These are phyloP conservation scores for Scytalopus superciliaris DNA, from an alignment of 2,113 vertebrate genomes.

Conservation along the genomic window DNA sequence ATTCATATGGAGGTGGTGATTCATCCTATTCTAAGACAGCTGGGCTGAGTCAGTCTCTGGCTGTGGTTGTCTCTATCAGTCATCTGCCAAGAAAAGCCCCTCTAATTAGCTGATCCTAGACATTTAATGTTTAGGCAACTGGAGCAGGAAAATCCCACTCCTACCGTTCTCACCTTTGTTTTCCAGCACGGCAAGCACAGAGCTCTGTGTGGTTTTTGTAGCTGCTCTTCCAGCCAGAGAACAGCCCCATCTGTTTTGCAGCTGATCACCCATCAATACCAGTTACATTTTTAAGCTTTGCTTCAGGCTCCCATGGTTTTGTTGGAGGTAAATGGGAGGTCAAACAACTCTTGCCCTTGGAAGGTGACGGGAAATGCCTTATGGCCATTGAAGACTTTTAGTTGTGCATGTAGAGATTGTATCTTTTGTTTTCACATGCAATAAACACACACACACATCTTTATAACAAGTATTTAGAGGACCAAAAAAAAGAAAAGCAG, in stretches of 20 bases:
- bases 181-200: background rate
- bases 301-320: background rate
- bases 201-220: background rate
- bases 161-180: background rate
- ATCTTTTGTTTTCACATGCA: background rate
- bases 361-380: background rate
- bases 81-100: conserved; percentile 2
- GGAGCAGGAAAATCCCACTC: background rate
- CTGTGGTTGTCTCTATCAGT: background rate
- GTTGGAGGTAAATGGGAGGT: background rate
- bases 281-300: background rate
- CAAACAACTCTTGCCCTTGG: background rate
- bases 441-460: accelerated
- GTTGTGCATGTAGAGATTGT: background rate
- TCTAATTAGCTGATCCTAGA: conserved; percentile 45
- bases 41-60: conserved; percentile 39
- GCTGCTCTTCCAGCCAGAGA: background rate
- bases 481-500: background rate
- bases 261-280: background rate
- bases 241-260: background rate
- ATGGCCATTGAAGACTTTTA: background rate
- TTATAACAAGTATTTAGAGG: background rate
- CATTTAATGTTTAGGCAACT: background rate
- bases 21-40: background rate
- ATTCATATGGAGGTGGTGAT: background rate